Evolutionary conservation across 2,888 invertebrate genomes (phyloP).

Genomic region (Lamproptera curius): DNA sequence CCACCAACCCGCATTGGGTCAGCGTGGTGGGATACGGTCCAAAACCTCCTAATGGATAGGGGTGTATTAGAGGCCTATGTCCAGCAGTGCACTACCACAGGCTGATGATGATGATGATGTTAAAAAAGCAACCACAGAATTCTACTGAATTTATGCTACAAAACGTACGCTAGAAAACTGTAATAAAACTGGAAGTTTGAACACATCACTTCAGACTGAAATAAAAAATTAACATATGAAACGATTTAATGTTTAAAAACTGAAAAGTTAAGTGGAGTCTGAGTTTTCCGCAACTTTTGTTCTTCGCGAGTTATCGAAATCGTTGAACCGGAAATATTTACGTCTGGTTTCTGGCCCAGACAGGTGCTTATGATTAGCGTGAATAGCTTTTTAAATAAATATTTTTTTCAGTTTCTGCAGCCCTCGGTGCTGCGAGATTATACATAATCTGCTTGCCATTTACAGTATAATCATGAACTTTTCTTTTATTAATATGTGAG

Average conservation of each 20-base stretch:
- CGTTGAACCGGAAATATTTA: constrained; percentile 24
- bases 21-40: too few species aligned
- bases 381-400: constrained; percentile 73
- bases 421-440: constrained; percentile 58
- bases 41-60: too few species aligned
- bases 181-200: background rate
- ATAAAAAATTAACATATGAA: constrained; percentile 10
- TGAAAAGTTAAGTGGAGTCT: constrained; percentile 14
- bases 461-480: too few species aligned
- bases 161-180: too few species aligned
- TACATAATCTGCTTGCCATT: constrained; percentile 43
- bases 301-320: constrained; percentile 21
- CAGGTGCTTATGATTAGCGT: constrained; percentile 59
- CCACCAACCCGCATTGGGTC: too few species aligned
- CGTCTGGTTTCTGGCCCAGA: constrained; percentile 40
- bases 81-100: too few species aligned
- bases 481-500: too few species aligned
- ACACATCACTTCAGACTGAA: background rate
- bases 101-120: too few species aligned
- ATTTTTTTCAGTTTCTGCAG: constrained; percentile 60
- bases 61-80: too few species aligned
- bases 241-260: constrained; percentile 2
- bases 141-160: too few species aligned
- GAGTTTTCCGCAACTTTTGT: constrained; percentile 20
- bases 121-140: too few species aligned